Evolutionary conservation across 2,888 invertebrate species (phyloP), one percentile per base, ranked within the genome.

Genomic region (Mechanitis mazaeus): DNA sequence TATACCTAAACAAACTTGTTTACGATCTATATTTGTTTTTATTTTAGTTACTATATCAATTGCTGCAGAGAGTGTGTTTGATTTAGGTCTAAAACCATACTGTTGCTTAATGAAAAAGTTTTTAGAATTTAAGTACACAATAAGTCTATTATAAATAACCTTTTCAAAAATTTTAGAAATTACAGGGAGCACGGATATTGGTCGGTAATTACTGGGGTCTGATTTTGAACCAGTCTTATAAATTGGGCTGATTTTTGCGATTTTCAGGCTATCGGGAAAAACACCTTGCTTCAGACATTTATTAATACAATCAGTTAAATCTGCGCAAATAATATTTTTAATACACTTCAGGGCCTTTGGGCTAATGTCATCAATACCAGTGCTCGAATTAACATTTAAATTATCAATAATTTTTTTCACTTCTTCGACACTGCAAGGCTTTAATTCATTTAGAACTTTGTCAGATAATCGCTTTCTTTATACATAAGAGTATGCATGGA

Each of bases 121-220:
- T 54, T 45, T 50, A 42, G 54, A 45, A 3, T 58, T 38, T 20
- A 58, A 33, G 42, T 58, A 54, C 4, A 54, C n/a, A 7, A 42
- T 12, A 42, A 58, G 28, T 33, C 58, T 42, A 9, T 35, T 58
- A 50, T 58, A 45, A 33, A 58, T 31, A 12, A 45, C 28, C 20
- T 54, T 58, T 54, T 58, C 58, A 31, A 54, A 45, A 31, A 54
- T 58, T 54, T 58, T 58, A 45, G 54, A 58, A 4, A 58, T 35
- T 33, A 54, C 33, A 12, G 33, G 58, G 9, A 58, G 54, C 12
- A 58, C 45, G 11, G 54, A 58, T 28, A 58, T 58, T 28, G 58
- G 54, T 54, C 58, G 33, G 33, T 58, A 58, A 45, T 58, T 58
- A 33, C 58, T n/a, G 28, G 31, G 58, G 45, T 58, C 58, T 28